Percentiles rank a stretch among this genome's conserved stretches.
Evolutionary conservation across 2,797 vertebrate species (phyloP).

Genomic region (Alcedo atthis): DNA sequence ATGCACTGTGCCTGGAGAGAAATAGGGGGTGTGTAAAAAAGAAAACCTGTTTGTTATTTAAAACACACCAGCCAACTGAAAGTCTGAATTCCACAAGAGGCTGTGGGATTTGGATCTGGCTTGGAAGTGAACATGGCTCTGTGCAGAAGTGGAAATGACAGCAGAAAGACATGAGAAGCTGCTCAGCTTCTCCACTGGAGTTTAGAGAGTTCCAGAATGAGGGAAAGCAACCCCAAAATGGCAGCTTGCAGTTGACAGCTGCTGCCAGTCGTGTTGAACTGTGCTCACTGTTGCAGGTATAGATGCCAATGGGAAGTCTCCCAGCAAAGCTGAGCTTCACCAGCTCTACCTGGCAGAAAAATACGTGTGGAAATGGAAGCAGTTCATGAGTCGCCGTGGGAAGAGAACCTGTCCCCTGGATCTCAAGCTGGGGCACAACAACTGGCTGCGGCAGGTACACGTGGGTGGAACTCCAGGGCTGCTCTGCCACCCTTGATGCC

Average conservation of each 20-base stretch:
- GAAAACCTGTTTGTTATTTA: background rate
- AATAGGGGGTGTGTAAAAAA: background rate
- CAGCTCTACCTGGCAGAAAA: constrained; percentile 94
- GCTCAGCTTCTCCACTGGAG: background rate
- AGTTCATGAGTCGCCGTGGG: constrained; percentile 89
- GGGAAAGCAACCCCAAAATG: background rate
- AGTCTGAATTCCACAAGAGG: background rate
- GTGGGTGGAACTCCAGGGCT: background rate
- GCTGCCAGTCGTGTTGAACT: background rate
- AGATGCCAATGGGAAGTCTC: constrained; percentile 87
- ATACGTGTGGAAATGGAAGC: constrained; percentile 98
- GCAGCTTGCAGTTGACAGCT: background rate
- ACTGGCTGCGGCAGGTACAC: constrained; percentile 94
- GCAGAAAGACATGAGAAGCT: background rate
- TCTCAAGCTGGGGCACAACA: constrained; percentile 97
- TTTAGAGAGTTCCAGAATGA: background rate
- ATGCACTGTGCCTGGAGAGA: background rate
- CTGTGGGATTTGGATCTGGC: background rate
- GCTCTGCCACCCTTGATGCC: background rate
- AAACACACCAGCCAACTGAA: background rate
- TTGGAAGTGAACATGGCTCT: background rate
- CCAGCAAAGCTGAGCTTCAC: constrained; percentile 88
- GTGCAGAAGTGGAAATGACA: background rate
- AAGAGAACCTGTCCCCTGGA: constrained; percentile 87
- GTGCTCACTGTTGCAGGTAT: constrained; percentile 55